Evolutionary conservation across 2,113 vertebrate genomes (phyloP).

Genomic region (Asarcornis scutulata): DNA sequence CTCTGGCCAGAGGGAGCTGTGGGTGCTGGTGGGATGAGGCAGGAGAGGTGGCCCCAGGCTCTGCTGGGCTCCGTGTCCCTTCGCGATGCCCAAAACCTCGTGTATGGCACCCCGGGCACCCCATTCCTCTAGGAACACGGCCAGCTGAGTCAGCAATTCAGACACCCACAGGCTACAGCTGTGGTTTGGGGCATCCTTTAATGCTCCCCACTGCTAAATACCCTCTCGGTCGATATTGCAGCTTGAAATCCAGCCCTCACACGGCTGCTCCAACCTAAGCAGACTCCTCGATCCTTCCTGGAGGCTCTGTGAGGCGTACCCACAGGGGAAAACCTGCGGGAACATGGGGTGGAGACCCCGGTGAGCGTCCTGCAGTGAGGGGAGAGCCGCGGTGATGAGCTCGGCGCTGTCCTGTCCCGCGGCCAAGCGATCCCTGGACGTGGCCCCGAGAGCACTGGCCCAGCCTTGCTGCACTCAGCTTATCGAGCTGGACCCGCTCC

Average conservation of each 20-base stretch:
- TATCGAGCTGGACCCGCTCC: neutral
- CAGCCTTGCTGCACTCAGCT: neutral
- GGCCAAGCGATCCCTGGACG: neutral
- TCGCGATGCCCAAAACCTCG: accelerated
- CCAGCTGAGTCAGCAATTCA: accelerated
- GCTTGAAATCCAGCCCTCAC: neutral
- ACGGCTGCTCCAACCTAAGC: neutral
- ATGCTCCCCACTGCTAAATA: neutral
- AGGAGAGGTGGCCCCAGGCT: neutral
- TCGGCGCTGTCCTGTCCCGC: neutral
- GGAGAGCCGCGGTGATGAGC: accelerated
- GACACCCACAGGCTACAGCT: neutral
- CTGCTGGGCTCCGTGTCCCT: neutral
- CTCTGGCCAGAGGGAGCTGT: neutral
- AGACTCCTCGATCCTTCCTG: neutral
- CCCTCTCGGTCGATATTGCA: neutral
- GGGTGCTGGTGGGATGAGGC: neutral
- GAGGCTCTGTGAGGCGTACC: accelerated
- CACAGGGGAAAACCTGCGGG: no score
- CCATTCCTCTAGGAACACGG: accelerated
- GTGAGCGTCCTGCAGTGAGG: accelerated
- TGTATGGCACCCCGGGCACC: accelerated
- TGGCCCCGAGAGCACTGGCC: neutral
- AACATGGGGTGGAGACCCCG: neutral
- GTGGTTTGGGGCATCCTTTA: neutral